These are phyloP conservation scores for Adela reaumurella DNA, from an alignment of 2,888 invertebrate genomes.

Conservation along the genomic window DNA sequence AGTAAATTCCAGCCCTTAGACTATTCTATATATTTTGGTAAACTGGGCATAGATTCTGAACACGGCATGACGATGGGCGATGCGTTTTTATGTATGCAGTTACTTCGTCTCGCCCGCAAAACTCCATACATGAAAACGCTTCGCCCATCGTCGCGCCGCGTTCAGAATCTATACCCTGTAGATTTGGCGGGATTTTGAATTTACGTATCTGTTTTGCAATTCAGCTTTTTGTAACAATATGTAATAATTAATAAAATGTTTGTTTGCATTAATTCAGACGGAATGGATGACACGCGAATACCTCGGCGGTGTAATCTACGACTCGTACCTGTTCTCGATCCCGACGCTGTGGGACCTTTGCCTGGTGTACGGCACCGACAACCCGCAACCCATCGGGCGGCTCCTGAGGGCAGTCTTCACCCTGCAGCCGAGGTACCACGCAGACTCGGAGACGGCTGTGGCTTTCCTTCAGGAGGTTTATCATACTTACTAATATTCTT, in stretches of 20 bases:
- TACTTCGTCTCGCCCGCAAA: too few species aligned
- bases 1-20: too few species aligned
- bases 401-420: conserved; percentile 64
- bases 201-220: background rate
- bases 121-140: too few species aligned
- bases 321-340: conserved; percentile 78
- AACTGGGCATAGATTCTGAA: too few species aligned
- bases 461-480: conserved; percentile 54
- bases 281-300: conserved; percentile 63
- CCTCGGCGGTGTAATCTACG: conserved; percentile 69
- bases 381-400: conserved; percentile 56
- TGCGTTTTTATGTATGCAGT: too few species aligned
- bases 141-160: too few species aligned
- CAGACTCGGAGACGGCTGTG: conserved; percentile 54
- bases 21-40: too few species aligned
- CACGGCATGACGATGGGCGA: too few species aligned
- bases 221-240: too few species aligned
- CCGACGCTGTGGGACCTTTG: conserved; percentile 79
- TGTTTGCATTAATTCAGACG: conserved; percentile 23
- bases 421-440: conserved; percentile 62
- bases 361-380: conserved; percentile 67
- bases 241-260: background rate
- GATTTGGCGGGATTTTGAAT: background rate
- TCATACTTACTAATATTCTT: too few species aligned
- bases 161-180: too few species aligned